Evolutionary conservation across 2,888 invertebrate genomes (phyloP).

Genomic region (Agonopterix arenella): DNA sequence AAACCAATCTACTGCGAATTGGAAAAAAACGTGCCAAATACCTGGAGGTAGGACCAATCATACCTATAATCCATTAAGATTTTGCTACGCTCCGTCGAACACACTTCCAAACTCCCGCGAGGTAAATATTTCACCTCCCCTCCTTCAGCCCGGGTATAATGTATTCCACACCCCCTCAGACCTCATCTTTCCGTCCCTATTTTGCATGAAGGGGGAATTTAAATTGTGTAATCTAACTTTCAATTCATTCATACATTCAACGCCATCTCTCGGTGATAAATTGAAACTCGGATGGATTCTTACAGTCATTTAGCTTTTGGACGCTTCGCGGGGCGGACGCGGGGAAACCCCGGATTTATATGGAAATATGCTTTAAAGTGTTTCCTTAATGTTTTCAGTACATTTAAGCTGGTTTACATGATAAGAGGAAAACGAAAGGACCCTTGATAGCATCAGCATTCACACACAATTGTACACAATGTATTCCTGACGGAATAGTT

Average conservation of each 20-base stretch:
- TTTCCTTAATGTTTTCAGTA: constrained; percentile 21
- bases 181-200: constrained; percentile 74
- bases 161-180: constrained; percentile 64
- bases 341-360: constrained; percentile 31
- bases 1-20: constrained; percentile 37
- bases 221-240: constrained; percentile 78
- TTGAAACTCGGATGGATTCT: constrained; percentile 68
- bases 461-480: no score
- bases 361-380: constrained; percentile 29
- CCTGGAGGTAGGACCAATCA: constrained; percentile 66
- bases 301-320: constrained; percentile 57
- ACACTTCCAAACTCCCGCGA: constrained; percentile 69
- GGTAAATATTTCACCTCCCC: constrained; percentile 70
- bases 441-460: no score
- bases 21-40: constrained; percentile 44
- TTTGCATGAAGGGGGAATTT: constrained; percentile 77
- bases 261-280: constrained; percentile 74
- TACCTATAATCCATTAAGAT: constrained; percentile 75
- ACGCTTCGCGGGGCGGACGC: constrained; percentile 21
- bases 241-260: constrained; percentile 76
- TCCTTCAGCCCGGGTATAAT: constrained; percentile 42
- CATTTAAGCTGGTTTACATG: constrained; percentile 13
- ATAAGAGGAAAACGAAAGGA: no score
- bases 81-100: constrained; percentile 62
- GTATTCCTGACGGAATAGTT: no score